Conservation (phyloP, 1,140 invertebrate species). For the Lamellibrachia luymesi region DNA sequence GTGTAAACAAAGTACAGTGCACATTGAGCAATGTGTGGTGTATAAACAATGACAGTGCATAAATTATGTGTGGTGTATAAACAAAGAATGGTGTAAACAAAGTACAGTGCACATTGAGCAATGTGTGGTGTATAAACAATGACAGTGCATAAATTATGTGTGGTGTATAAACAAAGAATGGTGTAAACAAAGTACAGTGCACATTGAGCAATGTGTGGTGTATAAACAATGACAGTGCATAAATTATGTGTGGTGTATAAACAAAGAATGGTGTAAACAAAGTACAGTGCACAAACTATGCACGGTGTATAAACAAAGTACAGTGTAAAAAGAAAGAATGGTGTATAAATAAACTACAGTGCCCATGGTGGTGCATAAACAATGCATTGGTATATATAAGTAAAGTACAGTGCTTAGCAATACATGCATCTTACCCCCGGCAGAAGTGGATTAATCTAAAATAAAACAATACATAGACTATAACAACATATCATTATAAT, state of each 20-base stretch:
- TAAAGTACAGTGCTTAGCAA: neutral
- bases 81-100: too few species aligned
- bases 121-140: too few species aligned
- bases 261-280: too few species aligned
- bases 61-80: too few species aligned
- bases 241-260: too few species aligned
- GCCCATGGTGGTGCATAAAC: neutral
- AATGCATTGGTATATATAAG: neutral
- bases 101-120: too few species aligned
- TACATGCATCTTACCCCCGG: conserved; percentile 14
- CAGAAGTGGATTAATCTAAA: conserved; percentile 8
- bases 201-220: too few species aligned
- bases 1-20: too few species aligned
- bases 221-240: too few species aligned
- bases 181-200: too few species aligned
- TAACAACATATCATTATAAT: neutral
- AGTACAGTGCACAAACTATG: neutral
- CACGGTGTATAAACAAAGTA: neutral
- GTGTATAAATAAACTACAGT: neutral
- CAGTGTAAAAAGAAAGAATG: neutral
- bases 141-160: too few species aligned
- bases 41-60: neutral
- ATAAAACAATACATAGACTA: neutral
- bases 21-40: neutral
- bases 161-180: too few species aligned